Conservation (phyloP, 1,140 invertebrate genomes). For the Colletes gigas region DNA sequence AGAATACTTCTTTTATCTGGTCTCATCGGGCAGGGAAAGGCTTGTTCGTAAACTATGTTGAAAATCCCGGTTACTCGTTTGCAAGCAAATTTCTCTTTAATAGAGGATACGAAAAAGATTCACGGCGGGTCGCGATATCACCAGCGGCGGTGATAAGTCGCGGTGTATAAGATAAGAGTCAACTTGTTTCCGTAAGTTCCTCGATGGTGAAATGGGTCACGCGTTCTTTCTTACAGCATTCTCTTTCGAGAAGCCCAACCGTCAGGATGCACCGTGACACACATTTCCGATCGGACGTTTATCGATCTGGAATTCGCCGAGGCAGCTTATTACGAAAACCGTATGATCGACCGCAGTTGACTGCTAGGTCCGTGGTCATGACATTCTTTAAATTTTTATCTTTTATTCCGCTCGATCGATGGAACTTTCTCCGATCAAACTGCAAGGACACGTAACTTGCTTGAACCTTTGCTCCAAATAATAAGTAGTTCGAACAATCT, state of each 20-base stretch:
- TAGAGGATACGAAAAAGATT: too few relatives aligned
- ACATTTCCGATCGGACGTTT: conserved; percentile 4
- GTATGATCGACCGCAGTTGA: neutral
- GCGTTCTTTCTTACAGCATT: neutral
- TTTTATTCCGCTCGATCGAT: too few relatives aligned
- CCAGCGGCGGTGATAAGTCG: neutral
- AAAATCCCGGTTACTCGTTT: too few relatives aligned
- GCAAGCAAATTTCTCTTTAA: too few relatives aligned
- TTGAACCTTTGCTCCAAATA: too few relatives aligned
- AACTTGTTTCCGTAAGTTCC: neutral
- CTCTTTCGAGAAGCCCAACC: conserved; percentile 3
- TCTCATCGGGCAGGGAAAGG: too few relatives aligned
- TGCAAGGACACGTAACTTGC: too few relatives aligned
- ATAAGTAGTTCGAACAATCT: too few relatives aligned
- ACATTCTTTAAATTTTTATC: too few relatives aligned
- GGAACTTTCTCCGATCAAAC: too few relatives aligned
- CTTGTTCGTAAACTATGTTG: too few relatives aligned
- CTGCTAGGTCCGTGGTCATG: neutral
- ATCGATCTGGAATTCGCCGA: neutral
- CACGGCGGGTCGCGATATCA: neutral
- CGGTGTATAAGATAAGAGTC: neutral
- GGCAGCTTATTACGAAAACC: neutral
- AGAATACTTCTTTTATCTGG: too few relatives aligned
- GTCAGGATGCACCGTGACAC: neutral
- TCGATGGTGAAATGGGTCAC: neutral